Conservation (phyloP, 2,888 invertebrate genomes). For the Julus scanicus region DNA sequence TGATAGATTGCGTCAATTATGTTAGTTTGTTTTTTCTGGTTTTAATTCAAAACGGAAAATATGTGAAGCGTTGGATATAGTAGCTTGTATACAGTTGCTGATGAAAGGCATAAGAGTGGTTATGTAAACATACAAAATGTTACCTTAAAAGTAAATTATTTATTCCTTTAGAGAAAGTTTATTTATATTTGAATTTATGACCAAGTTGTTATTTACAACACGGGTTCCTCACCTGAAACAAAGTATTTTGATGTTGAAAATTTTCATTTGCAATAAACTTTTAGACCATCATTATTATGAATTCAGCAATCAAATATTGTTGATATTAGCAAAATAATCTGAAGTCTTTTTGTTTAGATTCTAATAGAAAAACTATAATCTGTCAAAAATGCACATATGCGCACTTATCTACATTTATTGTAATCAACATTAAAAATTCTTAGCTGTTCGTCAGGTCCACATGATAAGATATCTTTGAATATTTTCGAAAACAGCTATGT, state of each 20-base stretch:
- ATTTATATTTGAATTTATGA: not conserved
- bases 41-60: constrained; percentile 12
- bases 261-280: not conserved
- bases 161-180: not conserved
- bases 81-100: too few species aligned
- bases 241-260: not conserved
- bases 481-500: too few species aligned
- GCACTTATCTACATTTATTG: too few species aligned
- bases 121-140: not conserved
- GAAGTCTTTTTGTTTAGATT: too few species aligned
- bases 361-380: too few species aligned
- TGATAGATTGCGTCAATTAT: not conserved
- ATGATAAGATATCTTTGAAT: too few species aligned
- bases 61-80: too few species aligned
- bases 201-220: not conserved
- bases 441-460: too few species aligned
- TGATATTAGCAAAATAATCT: too few species aligned
- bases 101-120: not conserved
- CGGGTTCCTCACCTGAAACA: not conserved
- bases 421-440: too few species aligned
- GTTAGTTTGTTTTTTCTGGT: constrained; percentile 6
- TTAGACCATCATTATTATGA: not conserved
- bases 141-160: not conserved
- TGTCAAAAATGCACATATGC: too few species aligned
- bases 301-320: too few species aligned